These are phyloP conservation scores for Zygothrica quintamaculata DNA, from an alignment of 2,888 invertebrate species.

Conservation along the genomic window DNA sequence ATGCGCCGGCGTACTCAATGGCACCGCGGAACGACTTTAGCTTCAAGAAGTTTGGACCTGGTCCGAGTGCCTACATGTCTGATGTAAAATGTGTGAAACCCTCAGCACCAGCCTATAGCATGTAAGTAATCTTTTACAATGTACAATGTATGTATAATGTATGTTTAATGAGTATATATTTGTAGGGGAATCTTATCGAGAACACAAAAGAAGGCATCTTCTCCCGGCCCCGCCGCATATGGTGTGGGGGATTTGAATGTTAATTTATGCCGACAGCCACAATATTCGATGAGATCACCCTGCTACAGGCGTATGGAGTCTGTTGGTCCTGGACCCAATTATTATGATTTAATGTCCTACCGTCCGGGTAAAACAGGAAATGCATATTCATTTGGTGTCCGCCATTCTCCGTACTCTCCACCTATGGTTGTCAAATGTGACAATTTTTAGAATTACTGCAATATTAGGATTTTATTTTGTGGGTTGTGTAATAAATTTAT, in stretches of 20 bases:
- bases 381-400: constrained; percentile 81
- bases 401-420: constrained; percentile 78
- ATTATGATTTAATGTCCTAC: constrained; percentile 77
- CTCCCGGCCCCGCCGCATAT: constrained; percentile 84
- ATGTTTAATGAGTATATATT: not conserved
- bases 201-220: constrained; percentile 43
- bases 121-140: constrained; percentile 63
- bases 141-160: too few species aligned
- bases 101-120: constrained; percentile 77
- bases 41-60: constrained; percentile 71
- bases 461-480: constrained; percentile 62
- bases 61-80: constrained; percentile 80
- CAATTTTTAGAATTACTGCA: constrained; percentile 73
- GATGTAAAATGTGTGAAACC: constrained; percentile 67
- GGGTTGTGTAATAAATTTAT: not conserved
- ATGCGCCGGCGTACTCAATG: constrained; percentile 86
- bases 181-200: constrained; percentile 73
- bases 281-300: constrained; percentile 72
- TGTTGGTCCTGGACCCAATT: constrained; percentile 78
- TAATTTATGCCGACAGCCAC: constrained; percentile 67
- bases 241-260: constrained; percentile 66
- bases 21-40: constrained; percentile 79
- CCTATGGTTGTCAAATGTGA: constrained; percentile 83
- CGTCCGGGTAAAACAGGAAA: constrained; percentile 78
- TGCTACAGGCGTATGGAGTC: constrained; percentile 25